These are phyloP conservation scores for Sympetrum striolatum DNA, from an alignment of 2,888 invertebrate genomes.

Conservation along the genomic window DNA sequence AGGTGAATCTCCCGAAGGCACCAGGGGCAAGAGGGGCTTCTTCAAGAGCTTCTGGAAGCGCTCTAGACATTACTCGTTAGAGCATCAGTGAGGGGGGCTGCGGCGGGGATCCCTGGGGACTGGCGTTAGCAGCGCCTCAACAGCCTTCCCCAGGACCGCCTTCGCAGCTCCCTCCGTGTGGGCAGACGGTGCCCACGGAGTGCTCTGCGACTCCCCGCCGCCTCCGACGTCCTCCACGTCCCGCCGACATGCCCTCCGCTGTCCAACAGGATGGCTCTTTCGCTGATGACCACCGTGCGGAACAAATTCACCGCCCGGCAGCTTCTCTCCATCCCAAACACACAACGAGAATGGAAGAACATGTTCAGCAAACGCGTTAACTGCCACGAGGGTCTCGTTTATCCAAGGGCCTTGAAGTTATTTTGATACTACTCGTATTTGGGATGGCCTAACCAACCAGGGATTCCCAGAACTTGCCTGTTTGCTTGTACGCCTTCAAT, in stretches of 20 bases:
- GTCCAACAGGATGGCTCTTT: conserved; percentile 31
- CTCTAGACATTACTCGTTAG: conserved; percentile 84
- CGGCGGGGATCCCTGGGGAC: conserved; percentile 34
- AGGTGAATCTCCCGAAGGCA: conserved; percentile 68
- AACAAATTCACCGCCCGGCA: too few species aligned
- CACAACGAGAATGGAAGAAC: too few species aligned
- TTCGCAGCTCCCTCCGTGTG: conserved; percentile 29
- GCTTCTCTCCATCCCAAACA: too few species aligned
- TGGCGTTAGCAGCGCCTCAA: conserved; percentile 14
- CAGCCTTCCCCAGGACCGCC: conserved; percentile 15
- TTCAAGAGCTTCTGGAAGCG: conserved; percentile 90
- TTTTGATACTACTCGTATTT: too few species aligned
- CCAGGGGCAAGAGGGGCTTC: conserved; percentile 84
- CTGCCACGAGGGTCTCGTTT: too few species aligned
- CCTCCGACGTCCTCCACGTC: neutral
- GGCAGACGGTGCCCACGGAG: conserved; percentile 35
- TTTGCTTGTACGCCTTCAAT: too few species aligned
- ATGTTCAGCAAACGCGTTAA: too few species aligned
- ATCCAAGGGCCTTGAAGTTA: too few species aligned
- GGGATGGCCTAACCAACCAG: too few species aligned
- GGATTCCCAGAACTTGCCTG: too few species aligned
- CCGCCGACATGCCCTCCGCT: conserved; percentile 17
- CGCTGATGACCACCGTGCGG: neutral
- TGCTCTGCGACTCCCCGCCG: conserved; percentile 41
- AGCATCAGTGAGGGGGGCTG: conserved; percentile 69